A percentile compares a stretch with the other conserved stretches of the same genome.
phyloP scores from a whole-genome alignment of 1,140 invertebrate species.

The Cherax quadricarinatus region DNA sequence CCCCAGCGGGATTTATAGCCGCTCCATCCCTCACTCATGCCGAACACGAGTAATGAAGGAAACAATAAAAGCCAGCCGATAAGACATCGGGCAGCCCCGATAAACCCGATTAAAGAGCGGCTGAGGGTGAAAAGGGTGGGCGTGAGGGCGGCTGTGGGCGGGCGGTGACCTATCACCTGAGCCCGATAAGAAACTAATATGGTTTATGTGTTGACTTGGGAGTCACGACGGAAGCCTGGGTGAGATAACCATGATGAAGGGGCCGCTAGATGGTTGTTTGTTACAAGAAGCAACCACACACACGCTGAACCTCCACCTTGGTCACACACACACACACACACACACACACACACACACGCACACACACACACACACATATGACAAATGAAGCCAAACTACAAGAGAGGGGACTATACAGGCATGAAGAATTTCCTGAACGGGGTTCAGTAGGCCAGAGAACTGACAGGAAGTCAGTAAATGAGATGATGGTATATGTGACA shows the following conservation, averaged over 20 bases:
- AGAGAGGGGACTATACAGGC: too few relatives aligned
- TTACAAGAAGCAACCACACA: background rate
- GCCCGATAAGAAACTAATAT: conserved; percentile 61
- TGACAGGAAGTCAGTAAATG: too few relatives aligned
- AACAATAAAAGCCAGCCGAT: conserved; percentile 44
- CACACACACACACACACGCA: too few relatives aligned
- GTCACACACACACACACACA: background rate
- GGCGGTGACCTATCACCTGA: conserved; percentile 52
- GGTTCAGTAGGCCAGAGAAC: too few relatives aligned
- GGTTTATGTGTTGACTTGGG: conserved; percentile 52
- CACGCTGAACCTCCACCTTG: background rate
- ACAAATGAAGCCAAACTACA: too few relatives aligned
- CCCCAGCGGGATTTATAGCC: conserved; percentile 32
- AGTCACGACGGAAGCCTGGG: conserved; percentile 13
- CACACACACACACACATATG: too few relatives aligned
- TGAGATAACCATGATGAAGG: conserved; percentile 53
- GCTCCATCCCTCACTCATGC: conserved; percentile 32
- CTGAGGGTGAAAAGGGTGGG: background rate
- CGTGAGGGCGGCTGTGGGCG: background rate
- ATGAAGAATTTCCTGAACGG: too few relatives aligned
- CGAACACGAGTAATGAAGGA: conserved; percentile 56
- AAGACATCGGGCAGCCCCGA: conserved; percentile 3
- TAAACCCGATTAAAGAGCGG: conserved; percentile 15
- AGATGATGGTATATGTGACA: too few relatives aligned
- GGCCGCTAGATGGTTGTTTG: conserved; percentile 10